Evolutionary conservation across 2,797 vertebrate genomes (phyloP), one percentile per base, ranked within the genome.

Genomic region (Emydoidea blandingii): DNA sequence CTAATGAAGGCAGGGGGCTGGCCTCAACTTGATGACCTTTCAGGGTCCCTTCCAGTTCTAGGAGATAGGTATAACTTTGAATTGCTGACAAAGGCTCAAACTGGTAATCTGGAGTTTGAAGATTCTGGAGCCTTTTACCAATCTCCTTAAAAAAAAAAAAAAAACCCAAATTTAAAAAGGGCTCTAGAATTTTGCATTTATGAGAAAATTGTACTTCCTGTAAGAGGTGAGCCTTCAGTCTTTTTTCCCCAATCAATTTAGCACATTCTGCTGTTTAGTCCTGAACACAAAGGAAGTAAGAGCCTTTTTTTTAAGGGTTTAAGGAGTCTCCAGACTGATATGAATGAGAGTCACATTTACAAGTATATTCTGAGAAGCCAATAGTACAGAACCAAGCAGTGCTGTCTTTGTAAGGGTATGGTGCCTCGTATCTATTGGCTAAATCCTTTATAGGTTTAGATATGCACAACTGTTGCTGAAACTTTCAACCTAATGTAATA

Each of bases 161-260:
- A 5, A 2, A 44, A 44, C 7, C 44, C 21, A 19, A 41, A 21
- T 16, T 9, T 78, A 31, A 65, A 56, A 25, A 49, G 23, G 82
- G 18, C 1, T 88, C 89, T 31, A 21, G 5, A 90, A 29, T 85
- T 76, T 82, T 91, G 86, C 76, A 62, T 91, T 18, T 88, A 90
- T 87, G 72, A 95, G 90, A 91, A 95, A 65, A 41, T 82, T 79
- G 3, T 62, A 25, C 87, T 72, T 54, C 50, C 83, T 57, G 31
- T 88, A 91, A 88, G 44, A 95, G 23, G 41, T 87, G 87, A 91
- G 37, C 47, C 34, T 92, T 92, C 78, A n/a, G 31, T 54, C 27
- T 25, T 85, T 76, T 47, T 44, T 87, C 86, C 16, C 53, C 76
- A 87, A 94, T 53, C 83, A 68, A 34, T 47, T 79, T 95, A 84